These are phyloP conservation scores for Florisuga fusca DNA, from an alignment of 2,797 vertebrate species.

Conservation along the genomic window DNA sequence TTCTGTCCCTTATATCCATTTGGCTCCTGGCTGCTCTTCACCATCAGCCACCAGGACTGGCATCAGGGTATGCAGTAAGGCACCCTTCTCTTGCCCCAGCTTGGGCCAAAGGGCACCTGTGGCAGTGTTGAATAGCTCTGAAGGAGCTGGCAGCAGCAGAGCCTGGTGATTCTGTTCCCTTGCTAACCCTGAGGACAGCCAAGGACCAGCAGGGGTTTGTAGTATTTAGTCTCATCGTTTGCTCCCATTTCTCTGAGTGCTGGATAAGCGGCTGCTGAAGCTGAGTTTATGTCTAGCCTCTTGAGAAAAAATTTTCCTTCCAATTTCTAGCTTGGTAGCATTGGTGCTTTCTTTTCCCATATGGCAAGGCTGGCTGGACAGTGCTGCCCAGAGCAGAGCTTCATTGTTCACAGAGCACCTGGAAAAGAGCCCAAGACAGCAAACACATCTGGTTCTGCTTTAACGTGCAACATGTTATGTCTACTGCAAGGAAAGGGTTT, in stretches of 20 bases:
- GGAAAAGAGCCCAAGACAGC: rapidly evolving
- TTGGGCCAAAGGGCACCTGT: neutral
- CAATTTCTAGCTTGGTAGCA: neutral
- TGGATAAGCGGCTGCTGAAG: neutral
- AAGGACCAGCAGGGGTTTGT: neutral
- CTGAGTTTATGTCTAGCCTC: neutral
- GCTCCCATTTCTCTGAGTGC: neutral
- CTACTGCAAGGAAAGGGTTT: neutral
- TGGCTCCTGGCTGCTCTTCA: neutral
- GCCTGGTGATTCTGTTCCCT: neutral
- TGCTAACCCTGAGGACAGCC: neutral
- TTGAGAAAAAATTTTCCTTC: neutral
- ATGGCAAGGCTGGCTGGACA: neutral
- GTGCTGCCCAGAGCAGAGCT: neutral
- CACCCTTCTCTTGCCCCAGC: neutral
- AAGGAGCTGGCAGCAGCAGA: neutral
- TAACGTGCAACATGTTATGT: neutral
- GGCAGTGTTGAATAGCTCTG: neutral
- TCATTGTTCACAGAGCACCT: rapidly evolving
- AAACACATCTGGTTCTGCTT: neutral
- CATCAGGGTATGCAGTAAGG: neutral
- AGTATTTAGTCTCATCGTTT: neutral
- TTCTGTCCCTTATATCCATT: rapidly evolving
- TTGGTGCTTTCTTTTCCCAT: neutral
- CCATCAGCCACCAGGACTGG: neutral